Evolutionary conservation across 2,797 vertebrate species (phyloP).

Genomic region (Tangara arthus): DNA sequence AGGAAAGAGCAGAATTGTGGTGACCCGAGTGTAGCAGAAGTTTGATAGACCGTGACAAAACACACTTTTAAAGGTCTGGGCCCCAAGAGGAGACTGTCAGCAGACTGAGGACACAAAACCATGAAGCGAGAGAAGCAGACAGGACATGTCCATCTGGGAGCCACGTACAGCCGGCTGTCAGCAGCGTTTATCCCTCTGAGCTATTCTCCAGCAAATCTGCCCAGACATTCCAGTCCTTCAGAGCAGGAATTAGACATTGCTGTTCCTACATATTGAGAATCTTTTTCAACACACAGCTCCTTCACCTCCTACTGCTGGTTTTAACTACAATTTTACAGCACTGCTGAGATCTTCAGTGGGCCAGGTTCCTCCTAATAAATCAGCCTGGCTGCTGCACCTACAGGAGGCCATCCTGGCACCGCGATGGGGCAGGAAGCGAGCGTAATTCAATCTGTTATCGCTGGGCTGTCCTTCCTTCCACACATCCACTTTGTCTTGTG

Average conservation of each 20-base stretch:
- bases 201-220: background rate
- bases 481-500: background rate
- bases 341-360: background rate
- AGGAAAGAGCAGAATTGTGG: background rate
- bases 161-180: background rate
- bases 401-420: background rate
- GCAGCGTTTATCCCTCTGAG: background rate
- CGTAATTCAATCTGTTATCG: background rate
- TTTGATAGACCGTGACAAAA: slow-evolving; percentile 32
- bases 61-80: slow-evolving; percentile 14
- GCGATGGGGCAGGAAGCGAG: background rate
- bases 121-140: slow-evolving; percentile 4
- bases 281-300: background rate
- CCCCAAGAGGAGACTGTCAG: slow-evolving; percentile 26
- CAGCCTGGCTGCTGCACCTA: background rate
- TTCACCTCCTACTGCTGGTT: background rate
- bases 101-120: background rate
- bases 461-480: background rate
- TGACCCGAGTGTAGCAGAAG: slow-evolving; percentile 3
- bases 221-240: background rate
- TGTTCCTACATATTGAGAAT: background rate
- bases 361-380: background rate
- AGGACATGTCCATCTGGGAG: slow-evolving; percentile 23
- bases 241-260: background rate
- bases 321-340: background rate